A percentile compares a stretch with the other conserved stretches of the same genome.
Conservation (phyloP, 2,797 vertebrate genomes). For the Hypotaenidia philippensis region DNA sequence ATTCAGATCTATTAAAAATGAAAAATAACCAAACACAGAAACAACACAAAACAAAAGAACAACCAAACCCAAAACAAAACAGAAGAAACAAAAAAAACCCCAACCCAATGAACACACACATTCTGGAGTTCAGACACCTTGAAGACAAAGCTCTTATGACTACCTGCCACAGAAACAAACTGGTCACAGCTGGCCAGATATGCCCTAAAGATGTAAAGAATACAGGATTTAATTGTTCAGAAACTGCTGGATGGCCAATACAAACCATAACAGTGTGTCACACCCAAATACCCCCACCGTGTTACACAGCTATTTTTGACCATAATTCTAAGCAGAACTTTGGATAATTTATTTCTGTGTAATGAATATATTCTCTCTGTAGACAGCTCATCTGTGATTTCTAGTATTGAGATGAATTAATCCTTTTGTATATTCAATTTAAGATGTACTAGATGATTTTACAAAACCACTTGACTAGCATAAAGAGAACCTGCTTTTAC, state of each 20-base stretch:
- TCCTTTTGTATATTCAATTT: not conserved
- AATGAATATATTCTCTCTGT: not conserved
- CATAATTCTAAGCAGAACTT: not conserved
- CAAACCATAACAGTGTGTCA: not conserved
- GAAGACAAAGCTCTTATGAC: not conserved
- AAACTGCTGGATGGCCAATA: not conserved
- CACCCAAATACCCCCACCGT: accelerated
- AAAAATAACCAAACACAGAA: not conserved
- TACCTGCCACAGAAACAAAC: not conserved
- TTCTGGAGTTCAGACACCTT: not conserved
- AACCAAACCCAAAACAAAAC: accelerated
- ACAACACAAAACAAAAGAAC: accelerated
- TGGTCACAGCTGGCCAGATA: not conserved
- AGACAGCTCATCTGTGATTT: not conserved
- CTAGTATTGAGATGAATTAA: not conserved
- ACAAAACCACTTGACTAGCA: not conserved
- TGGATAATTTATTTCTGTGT: not conserved
- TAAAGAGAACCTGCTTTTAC: not conserved
- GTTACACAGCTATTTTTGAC: not conserved
- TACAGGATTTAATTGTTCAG: not conserved
- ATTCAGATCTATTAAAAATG: not conserved
- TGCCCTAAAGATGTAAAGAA: not conserved
- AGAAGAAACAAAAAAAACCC: not conserved
- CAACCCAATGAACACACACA: not conserved
- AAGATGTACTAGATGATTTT: not conserved